Conservation (phyloP, 2,888 invertebrate genomes). For the Lasioglossum morio region DNA sequence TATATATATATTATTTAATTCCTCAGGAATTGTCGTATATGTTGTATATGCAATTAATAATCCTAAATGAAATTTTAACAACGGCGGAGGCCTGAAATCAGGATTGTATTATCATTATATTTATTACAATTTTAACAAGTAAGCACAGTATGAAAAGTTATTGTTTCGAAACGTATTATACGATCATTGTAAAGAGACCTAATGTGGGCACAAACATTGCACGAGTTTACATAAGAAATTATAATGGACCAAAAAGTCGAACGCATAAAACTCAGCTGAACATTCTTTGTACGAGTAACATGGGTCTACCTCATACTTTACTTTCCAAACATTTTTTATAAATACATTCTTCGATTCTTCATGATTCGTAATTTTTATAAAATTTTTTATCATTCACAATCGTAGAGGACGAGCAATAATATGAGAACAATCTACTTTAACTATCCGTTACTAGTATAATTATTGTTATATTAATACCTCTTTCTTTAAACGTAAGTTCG, state of each 20-base stretch:
- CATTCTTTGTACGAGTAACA: slow-evolving; percentile 62
- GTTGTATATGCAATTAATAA: slow-evolving; percentile 46
- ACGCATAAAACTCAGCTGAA: slow-evolving; percentile 62
- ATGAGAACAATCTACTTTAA: slow-evolving; percentile 26
- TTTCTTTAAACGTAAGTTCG: slow-evolving; percentile 4
- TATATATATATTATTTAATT: slow-evolving; percentile 55
- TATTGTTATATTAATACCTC: neutral
- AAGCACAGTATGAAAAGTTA: slow-evolving; percentile 39
- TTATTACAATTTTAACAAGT: slow-evolving; percentile 47
- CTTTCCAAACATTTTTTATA: slow-evolving; percentile 54
- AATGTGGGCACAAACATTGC: slow-evolving; percentile 72
- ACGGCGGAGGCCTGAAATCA: slow-evolving; percentile 4
- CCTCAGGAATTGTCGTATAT: slow-evolving; percentile 56
- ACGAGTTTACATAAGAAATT: slow-evolving; percentile 54
- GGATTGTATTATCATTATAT: slow-evolving; percentile 42
- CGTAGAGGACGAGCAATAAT: slow-evolving; percentile 6
- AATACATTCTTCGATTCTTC: slow-evolving; percentile 40
- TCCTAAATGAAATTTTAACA: slow-evolving; percentile 41
- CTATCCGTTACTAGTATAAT: slow-evolving; percentile 11
- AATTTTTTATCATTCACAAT: slow-evolving; percentile 39
- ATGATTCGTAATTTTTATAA: slow-evolving; percentile 34
- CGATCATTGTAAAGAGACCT: slow-evolving; percentile 62
- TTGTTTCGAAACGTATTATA: slow-evolving; percentile 47
- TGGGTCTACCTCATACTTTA: slow-evolving; percentile 70
- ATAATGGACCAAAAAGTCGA: slow-evolving; percentile 70